Conservation (phyloP, 1,140 invertebrate genomes). For the Drosophila rufa region DNA sequence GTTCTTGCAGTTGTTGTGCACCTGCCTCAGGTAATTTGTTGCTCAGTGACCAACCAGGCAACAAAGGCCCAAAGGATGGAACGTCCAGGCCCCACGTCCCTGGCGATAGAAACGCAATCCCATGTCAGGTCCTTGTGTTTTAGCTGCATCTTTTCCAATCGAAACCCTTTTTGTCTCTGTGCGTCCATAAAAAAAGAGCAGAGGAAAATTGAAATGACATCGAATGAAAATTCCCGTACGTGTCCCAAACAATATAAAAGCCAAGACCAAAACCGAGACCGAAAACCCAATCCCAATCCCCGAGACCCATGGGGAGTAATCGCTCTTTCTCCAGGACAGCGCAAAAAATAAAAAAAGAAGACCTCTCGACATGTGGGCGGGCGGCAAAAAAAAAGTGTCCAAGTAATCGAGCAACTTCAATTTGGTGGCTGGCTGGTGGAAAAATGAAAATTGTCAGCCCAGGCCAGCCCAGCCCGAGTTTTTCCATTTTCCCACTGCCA, state of each 20-base stretch:
- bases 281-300: conserved; percentile 45
- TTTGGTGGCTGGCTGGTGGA: conserved; percentile 33
- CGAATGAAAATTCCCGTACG: conserved; percentile 82
- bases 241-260: conserved; percentile 73
- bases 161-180: conserved; percentile 76
- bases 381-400: conserved; percentile 53
- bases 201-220: conserved; percentile 81
- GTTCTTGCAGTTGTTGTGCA: conserved; percentile 54
- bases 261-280: conserved; percentile 44
- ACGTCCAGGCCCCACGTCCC: too few relatives aligned
- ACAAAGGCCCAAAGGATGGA: conserved; percentile 44
- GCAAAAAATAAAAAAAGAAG: conserved; percentile 12
- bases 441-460: conserved; percentile 51
- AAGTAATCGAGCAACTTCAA: conserved; percentile 69
- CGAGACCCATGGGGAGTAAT: conserved; percentile 65
- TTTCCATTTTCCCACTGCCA: neutral
- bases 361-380: conserved; percentile 32
- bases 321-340: conserved; percentile 35
- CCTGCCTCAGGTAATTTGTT: conserved; percentile 80
- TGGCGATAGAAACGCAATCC: conserved; percentile 47
- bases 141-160: conserved; percentile 71
- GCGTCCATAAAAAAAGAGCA: conserved; percentile 71
- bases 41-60: conserved; percentile 60
- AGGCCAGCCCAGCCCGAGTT: conserved; percentile 14
- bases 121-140: conserved; percentile 46